Conservation (phyloP, 2,113 vertebrate species). For the Mormyrus lacerda region DNA sequence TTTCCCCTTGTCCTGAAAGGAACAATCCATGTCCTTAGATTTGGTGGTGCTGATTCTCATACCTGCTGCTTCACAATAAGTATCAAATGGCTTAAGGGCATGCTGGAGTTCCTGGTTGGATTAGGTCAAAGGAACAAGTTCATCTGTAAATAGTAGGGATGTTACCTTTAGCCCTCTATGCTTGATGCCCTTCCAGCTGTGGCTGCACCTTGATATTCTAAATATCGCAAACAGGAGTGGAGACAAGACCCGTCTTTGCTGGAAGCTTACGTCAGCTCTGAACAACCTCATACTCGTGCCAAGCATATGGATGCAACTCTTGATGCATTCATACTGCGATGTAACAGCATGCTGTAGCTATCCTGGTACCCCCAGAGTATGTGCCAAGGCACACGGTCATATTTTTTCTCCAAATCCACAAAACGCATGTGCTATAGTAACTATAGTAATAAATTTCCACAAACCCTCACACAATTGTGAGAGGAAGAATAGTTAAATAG, state of each 20-base stretch:
- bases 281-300: neutral
- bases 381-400: neutral
- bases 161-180: neutral
- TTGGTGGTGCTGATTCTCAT: neutral
- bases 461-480: neutral
- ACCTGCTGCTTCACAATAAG: neutral
- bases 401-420: neutral
- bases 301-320: neutral
- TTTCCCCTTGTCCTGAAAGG: neutral
- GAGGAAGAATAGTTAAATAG: neutral
- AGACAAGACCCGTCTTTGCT: neutral
- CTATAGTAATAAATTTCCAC: neutral
- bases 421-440: neutral
- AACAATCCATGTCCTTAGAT: neutral
- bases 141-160: neutral
- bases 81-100: neutral
- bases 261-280: neutral
- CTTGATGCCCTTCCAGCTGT: neutral
- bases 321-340: neutral
- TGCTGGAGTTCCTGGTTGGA: neutral
- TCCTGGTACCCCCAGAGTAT: neutral
- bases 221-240: neutral
- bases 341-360: neutral
- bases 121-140: neutral
- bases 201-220: neutral